Evolutionary conservation across 2,113 vertebrate species (phyloP).

Genomic region (Epinephelus lanceolatus): DNA sequence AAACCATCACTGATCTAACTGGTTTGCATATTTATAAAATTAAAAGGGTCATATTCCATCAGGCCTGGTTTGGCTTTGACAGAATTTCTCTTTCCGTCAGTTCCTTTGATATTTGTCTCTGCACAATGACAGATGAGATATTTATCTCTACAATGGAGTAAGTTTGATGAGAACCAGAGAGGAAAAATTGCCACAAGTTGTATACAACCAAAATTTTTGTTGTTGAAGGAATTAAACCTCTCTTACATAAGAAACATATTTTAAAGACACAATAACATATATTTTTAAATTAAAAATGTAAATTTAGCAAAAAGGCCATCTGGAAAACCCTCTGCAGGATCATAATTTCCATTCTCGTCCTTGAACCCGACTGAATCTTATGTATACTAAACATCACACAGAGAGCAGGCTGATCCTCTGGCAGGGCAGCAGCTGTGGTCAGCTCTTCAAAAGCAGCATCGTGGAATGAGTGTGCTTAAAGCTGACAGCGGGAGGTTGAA

Average conservation of each 20-base stretch:
- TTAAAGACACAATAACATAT: background rate
- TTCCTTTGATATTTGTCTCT: too few relatives aligned
- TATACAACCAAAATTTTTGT: background rate
- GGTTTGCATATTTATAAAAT: too few relatives aligned
- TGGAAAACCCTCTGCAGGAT: background rate
- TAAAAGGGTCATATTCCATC: too few relatives aligned
- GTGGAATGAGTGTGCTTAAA: constrained; percentile 26
- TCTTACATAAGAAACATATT: background rate
- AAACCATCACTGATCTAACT: too few relatives aligned
- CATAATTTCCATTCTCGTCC: background rate
- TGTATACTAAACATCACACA: background rate
- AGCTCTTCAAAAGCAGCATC: constrained; percentile 45
- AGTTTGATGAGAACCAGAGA: background rate
- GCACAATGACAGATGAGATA: too few relatives aligned
- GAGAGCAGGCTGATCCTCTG: constrained; percentile 7
- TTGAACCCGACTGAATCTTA: background rate
- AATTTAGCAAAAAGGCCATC: background rate
- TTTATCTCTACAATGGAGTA: too few relatives aligned
- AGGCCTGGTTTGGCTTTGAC: too few relatives aligned
- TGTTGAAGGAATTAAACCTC: background rate
- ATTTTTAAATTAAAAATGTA: background rate
- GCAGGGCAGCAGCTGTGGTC: constrained; percentile 47
- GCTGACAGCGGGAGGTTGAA: constrained; percentile 49
- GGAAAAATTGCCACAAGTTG: background rate
- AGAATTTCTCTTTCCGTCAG: too few relatives aligned